These are phyloP conservation scores for Carapus acus DNA, from an alignment of 2,797 vertebrate species.

Conservation along the genomic window DNA sequence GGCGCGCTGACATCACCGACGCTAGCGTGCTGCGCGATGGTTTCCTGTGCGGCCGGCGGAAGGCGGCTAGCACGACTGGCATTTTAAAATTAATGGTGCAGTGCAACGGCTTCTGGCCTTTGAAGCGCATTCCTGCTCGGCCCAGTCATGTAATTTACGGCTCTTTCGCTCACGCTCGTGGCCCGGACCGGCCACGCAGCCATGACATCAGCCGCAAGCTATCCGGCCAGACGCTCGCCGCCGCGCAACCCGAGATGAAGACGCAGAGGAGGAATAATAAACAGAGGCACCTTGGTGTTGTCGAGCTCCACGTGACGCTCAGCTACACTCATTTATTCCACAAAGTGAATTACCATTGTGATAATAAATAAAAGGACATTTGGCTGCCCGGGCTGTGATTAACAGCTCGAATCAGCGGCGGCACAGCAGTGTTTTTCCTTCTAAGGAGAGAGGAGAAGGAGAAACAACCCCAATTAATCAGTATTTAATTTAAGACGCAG, in stretches of 20 bases:
- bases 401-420: slow-evolving; percentile 42
- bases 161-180: slow-evolving; percentile 40
- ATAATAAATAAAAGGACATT: slow-evolving; percentile 52
- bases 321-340: slow-evolving; percentile 26
- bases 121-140: slow-evolving; percentile 45
- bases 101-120: slow-evolving; percentile 55
- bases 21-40: too few species aligned
- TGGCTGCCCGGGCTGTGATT: slow-evolving; percentile 46
- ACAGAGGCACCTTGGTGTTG: slow-evolving; percentile 12
- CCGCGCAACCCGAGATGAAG: slow-evolving; percentile 23
- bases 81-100: slow-evolving; percentile 61
- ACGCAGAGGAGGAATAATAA: slow-evolving; percentile 13
- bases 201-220: slow-evolving; percentile 45
- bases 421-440: slow-evolving; percentile 47
- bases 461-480: slow-evolving; percentile 52
- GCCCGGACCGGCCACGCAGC: slow-evolving; percentile 38
- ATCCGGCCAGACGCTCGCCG: slow-evolving; percentile 34
- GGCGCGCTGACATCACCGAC: too few species aligned
- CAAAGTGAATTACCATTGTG: slow-evolving; percentile 45
- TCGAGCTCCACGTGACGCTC: slow-evolving; percentile 20
- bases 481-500: slow-evolving; percentile 40
- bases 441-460: slow-evolving; percentile 33
- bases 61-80: too few species aligned
- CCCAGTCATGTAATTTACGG: slow-evolving; percentile 52
- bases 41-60: too few species aligned